Evolutionary conservation across 2,797 vertebrate species (phyloP), one percentile per base, ranked within the genome.

Genomic region (Sebastes vulpes): DNA sequence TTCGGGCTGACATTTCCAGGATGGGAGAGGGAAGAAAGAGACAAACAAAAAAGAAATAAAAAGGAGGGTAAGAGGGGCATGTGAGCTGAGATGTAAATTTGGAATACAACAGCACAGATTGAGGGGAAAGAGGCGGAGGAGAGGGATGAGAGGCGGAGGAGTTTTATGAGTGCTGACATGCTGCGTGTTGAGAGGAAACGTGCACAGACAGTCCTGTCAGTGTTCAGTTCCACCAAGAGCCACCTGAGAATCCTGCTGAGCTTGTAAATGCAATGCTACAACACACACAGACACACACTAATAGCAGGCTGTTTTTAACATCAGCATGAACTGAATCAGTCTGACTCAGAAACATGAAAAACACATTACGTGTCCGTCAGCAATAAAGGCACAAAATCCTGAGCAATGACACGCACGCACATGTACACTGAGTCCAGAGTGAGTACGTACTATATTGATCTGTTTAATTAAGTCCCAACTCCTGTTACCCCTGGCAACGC

Each of bases 401-500:
- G 9, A 26, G 20, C 56, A 42, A 4, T 9, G 26, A 67, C 60
- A 59, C 59, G 71, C 61, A 32, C 48, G 14, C 23, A 31, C 32
- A 28, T n/a, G 23, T 31, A 46, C 77, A 11, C 18, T 2, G 25
- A 72, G 73, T 76, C 73, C 52, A 57, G 65, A 38, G 71, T 50
- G 71, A 86, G 75, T 60, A 80, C 12, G 85, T 89, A 16, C 38
- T 42, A 42, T 42, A 92, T 92, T 77, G 92, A 95, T 91, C 84
- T 63, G 89, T 82, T 89, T 91, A 92, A 95, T 95, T 88, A 94
- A 94, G 92, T 85, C 82, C 74, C 72, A 69, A 84, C 89, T 91
- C 82, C 81, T 11, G 93, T 95, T 94, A 78, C 95, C 94, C 91
- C 79, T 92, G 87, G 95, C 94, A 96, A 96, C 95, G 31, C 86